phyloP scores from a whole-genome alignment of 64 coral and sea anemone species.

The Dendrophyllia cribrosa region DNA sequence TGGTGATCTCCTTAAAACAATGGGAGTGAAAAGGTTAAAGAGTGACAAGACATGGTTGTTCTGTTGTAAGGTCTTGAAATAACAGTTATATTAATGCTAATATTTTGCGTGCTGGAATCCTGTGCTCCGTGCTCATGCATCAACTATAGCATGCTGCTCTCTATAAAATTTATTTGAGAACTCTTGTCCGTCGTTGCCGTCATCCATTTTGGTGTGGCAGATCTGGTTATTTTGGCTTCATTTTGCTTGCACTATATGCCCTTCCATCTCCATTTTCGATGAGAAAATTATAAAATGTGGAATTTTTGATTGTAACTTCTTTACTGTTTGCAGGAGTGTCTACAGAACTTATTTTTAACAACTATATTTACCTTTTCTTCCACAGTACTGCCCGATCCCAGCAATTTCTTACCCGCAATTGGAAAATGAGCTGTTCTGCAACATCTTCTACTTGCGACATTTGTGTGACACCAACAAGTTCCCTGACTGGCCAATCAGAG shows the following conservation, averaged over 20 bases:
- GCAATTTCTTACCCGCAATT: slow-evolving; percentile 86
- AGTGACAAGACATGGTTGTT: not conserved
- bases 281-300: no score
- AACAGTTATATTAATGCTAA: not conserved
- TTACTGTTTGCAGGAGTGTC: no score
- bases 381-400: slow-evolving; percentile 97
- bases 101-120: slow-evolving; percentile 15
- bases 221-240: no score
- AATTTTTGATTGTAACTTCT: no score
- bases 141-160: not conserved
- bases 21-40: not conserved
- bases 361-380: not conserved
- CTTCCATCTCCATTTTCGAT: no score
- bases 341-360: not conserved
- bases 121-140: not conserved
- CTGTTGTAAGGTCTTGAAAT: not conserved
- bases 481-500: slow-evolving; percentile 98
- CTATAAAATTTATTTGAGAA: no score
- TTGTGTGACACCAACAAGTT: slow-evolving; percentile 93
- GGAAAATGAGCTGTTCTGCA: slow-evolving; percentile 98
- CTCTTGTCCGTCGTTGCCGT: no score
- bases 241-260: no score
- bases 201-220: no score
- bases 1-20: not conserved
- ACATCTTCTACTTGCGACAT: slow-evolving; percentile 97